phyloP scores from a whole-genome alignment of 2,797 vertebrate species.

The Lophotriccus pileatus region DNA sequence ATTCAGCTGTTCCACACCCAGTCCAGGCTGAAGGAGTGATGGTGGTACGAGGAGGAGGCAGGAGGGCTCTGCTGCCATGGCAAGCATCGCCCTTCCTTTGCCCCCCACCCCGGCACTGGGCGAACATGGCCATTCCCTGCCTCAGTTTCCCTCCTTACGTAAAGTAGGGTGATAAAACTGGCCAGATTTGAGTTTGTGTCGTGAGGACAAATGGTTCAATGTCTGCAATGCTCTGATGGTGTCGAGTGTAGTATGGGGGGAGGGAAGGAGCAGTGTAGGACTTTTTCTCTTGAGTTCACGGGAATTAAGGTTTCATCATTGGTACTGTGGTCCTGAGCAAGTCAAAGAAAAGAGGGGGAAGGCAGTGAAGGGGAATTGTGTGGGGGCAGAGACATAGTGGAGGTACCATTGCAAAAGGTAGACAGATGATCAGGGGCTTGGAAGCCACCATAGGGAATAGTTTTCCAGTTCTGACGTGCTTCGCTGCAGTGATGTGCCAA shows the following conservation, averaged over 20 bases:
- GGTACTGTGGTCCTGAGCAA: background rate
- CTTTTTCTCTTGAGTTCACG: background rate
- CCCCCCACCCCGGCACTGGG: rapidly evolving
- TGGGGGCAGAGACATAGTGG: too few relatives aligned
- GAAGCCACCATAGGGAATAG: background rate
- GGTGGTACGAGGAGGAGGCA: background rate
- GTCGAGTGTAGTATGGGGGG: background rate
- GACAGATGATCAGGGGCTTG: background rate
- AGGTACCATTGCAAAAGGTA: background rate
- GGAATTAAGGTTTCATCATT: background rate
- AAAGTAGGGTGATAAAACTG: background rate
- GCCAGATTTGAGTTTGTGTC: background rate
- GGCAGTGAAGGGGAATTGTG: background rate
- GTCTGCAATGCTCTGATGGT: background rate
- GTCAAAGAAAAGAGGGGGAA: background rate
- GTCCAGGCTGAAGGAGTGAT: background rate
- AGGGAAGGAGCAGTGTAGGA: background rate
- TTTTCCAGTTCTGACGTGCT: background rate
- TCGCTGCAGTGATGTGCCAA: background rate
- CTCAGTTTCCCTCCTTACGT: background rate
- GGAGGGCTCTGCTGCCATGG: background rate
- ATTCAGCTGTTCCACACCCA: background rate
- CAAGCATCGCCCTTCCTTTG: rapidly evolving
- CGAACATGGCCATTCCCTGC: background rate
- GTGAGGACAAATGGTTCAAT: background rate